Evolutionary conservation across 2,888 invertebrate genomes (phyloP).

Genomic region (Sarcophaga subvicina): DNA sequence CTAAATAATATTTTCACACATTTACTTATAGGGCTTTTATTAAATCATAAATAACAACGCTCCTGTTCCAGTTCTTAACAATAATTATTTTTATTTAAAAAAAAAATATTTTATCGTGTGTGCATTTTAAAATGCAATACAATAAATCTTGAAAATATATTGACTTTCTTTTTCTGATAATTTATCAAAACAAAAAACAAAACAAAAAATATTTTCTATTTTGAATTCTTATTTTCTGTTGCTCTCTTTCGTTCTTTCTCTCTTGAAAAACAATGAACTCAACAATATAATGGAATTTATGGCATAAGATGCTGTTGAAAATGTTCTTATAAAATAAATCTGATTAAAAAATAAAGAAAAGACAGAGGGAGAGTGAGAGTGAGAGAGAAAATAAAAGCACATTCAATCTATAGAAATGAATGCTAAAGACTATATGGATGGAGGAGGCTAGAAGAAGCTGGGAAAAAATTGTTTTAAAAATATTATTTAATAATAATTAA

Average conservation of each 20-base stretch:
- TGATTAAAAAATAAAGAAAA: not conserved
- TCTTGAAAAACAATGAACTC: not conserved
- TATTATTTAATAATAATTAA: not conserved
- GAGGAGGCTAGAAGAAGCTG: no score
- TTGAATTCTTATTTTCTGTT: not conserved
- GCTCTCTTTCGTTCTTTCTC: no score
- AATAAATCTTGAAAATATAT: constrained; percentile 23
- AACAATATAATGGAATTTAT: constrained; percentile 19
- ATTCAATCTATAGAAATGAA: no score
- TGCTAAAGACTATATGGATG: no score
- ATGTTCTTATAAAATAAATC: not conserved
- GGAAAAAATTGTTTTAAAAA: no score
- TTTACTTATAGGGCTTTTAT: no score
- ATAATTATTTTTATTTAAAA: no score
- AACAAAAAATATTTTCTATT: not conserved
- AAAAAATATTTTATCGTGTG: no score
- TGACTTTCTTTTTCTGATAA: constrained; percentile 35
- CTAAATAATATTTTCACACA: no score
- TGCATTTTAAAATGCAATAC: no score
- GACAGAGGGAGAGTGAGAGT: not conserved
- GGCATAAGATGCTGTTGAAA: not conserved
- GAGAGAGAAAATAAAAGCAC: not conserved
- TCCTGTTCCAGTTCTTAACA: no score
- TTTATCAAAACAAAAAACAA: constrained; percentile 12
- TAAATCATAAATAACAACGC: no score